Percentiles rank a stretch among this genome's conserved stretches.
Conservation (phyloP, 2,888 invertebrate genomes). For the Sarcophaga subvicina region DNA sequence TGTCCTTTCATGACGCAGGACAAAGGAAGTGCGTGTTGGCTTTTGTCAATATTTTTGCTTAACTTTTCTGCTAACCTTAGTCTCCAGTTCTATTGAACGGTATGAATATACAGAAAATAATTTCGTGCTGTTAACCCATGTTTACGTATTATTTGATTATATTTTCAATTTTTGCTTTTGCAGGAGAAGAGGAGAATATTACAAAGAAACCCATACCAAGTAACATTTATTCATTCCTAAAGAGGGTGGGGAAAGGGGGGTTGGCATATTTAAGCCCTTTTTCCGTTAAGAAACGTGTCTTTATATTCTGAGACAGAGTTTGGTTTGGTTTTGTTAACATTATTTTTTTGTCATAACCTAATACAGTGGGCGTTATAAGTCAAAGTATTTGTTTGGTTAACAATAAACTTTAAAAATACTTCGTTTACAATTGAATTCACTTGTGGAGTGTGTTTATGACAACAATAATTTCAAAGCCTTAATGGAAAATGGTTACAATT, state of each 20-base stretch:
- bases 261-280: slow-evolving; percentile 60
- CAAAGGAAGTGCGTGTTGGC: slow-evolving; percentile 20
- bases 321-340: neutral
- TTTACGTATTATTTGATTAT: slow-evolving; percentile 14
- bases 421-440: neutral
- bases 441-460: slow-evolving; percentile 36
- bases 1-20: neutral
- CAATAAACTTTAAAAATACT: slow-evolving; percentile 38
- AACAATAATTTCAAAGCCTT: slow-evolving; percentile 18
- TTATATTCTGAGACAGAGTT: slow-evolving; percentile 15
- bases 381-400: slow-evolving; percentile 17
- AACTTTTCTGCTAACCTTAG: neutral
- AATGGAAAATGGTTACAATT: slow-evolving; percentile 37
- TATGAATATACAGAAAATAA: slow-evolving; percentile 34
- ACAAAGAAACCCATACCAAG: neutral
- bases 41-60: slow-evolving; percentile 18
- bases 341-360: neutral
- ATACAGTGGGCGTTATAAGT: slow-evolving; percentile 62
- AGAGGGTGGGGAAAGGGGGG: neutral
- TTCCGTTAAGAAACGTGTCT: slow-evolving; percentile 64
- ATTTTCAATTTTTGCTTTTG: neutral
- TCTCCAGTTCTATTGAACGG: neutral
- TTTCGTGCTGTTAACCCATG: slow-evolving; percentile 4
- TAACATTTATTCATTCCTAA: neutral
- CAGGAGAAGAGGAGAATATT: neutral